Conservation (phyloP, 2,888 invertebrate genomes). For the Mimas tiliae region DNA sequence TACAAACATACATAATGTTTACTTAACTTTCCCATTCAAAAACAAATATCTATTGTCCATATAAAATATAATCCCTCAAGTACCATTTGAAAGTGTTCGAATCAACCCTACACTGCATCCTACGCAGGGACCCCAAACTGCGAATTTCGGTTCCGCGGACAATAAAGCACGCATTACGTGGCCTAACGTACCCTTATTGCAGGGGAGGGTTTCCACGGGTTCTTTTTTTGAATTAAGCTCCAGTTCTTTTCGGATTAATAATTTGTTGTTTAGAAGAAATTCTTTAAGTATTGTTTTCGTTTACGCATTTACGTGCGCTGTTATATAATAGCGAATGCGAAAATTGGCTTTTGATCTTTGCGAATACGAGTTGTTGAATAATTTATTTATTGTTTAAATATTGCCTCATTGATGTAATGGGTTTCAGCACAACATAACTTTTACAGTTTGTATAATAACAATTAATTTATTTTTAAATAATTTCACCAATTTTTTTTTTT, state of each 20-base stretch:
- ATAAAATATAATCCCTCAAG: slow-evolving; percentile 30
- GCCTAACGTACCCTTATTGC: slow-evolving; percentile 46
- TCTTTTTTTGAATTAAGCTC: slow-evolving; percentile 28
- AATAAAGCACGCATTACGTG: slow-evolving; percentile 74
- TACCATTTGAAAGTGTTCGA: slow-evolving; percentile 28
- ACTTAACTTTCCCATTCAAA: slow-evolving; percentile 25
- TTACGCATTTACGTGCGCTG: neutral
- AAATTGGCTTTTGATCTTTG: neutral
- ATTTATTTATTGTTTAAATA: neutral
- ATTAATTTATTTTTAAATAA: neutral
- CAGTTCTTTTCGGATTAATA: slow-evolving; percentile 19
- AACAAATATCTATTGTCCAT: slow-evolving; percentile 24
- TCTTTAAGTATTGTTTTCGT: slow-evolving; percentile 10
- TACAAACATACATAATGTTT: slow-evolving; percentile 12
- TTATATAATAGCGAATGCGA: neutral
- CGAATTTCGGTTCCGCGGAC: slow-evolving; percentile 62
- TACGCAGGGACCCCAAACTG: slow-evolving; percentile 61
- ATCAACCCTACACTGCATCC: slow-evolving; percentile 25
- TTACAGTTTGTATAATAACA: neutral
- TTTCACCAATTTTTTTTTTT: neutral
- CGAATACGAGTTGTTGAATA: neutral
- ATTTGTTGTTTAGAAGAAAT: slow-evolving; percentile 18
- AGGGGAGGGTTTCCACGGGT: slow-evolving; percentile 35
- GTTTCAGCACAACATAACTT: neutral
- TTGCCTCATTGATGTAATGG: too few species aligned